Evolutionary conservation across 1,140 invertebrate species (phyloP), one percentile per base, ranked within the genome.

Genomic region (Prorops nasuta): DNA sequence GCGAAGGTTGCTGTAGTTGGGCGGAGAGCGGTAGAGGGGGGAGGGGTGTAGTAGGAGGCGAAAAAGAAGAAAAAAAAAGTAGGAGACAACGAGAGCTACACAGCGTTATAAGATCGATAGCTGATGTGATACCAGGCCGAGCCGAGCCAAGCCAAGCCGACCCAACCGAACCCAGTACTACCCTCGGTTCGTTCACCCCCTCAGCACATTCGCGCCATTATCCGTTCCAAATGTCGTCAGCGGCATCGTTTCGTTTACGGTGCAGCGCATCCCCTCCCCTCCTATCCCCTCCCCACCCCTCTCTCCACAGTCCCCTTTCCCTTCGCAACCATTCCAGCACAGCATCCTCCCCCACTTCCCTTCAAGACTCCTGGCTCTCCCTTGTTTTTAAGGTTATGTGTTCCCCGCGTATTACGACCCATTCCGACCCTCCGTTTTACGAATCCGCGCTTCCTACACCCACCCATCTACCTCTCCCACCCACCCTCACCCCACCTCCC

Each of bases 191-290:
- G 71, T 76, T 75, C 74, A 76, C 71, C 72, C 73, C 69, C 72
- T 60, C 66, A 67, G 66, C 64, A 71, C 71, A 73, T 76, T 75
- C 72, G 66, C 71, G 67, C 71, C 71, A 75, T 76, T 76, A 76
- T 76, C 73, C 74, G 70, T 73, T 73, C 71, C 70, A 70, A 76
- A 75, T 74, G 73, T 76, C 74, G 72, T 74, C 72, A 69, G 61
- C 66, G 64, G 60, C 69, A 66, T 73, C 71, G 72, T 74, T 75
- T 69, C 72, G 71, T 72, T 74, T 74, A 72, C 72, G 60, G 60
- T 51, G 56, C 44, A 44, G 56, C 51, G 47, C 54, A 48, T 50
- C 58, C 45, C 57, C 44, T 21, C 51, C 35, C 54, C 54, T 49
- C 37, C 50, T 20, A 35, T 41, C 45, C 31, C 41, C 50, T 8